Conservation (phyloP, 2,113 vertebrate genomes). For the Eretmodus cyanostictus region DNA sequence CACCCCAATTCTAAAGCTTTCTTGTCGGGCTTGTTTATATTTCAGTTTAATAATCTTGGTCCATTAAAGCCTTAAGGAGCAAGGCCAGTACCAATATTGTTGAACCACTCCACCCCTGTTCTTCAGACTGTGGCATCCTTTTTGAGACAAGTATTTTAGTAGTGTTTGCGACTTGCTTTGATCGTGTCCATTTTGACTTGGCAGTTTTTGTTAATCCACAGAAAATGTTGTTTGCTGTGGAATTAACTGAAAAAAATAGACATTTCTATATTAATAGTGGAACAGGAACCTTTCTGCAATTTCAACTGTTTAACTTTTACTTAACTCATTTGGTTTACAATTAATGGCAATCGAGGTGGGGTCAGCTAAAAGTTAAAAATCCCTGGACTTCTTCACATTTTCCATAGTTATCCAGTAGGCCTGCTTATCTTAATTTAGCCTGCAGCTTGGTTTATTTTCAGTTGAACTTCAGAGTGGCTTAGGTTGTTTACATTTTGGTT, state of each 20-base stretch:
- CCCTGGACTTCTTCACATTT: neutral
- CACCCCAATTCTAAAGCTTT: neutral
- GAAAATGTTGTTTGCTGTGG: neutral
- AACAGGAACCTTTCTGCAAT: neutral
- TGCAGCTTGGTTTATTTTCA: neutral
- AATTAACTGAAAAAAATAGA: neutral
- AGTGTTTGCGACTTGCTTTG: neutral
- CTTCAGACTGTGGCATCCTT: neutral
- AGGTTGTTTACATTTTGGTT: neutral
- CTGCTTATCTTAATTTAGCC: neutral
- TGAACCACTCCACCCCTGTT: neutral
- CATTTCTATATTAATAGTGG: neutral
- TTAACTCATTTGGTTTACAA: neutral
- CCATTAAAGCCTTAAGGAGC: neutral
- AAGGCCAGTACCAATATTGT: neutral
- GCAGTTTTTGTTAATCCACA: neutral
- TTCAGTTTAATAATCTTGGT: neutral
- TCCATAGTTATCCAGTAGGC: neutral
- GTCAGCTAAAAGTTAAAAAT: neutral
- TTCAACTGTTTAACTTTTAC: neutral
- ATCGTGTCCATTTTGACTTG: neutral
- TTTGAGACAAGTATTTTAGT: neutral
- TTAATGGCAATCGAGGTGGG: neutral
- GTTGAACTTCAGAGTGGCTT: neutral
- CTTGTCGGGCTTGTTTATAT: neutral